phyloP scores from a whole-genome alignment of 1,140 invertebrate genomes.

The Apolygus lucorum region DNA sequence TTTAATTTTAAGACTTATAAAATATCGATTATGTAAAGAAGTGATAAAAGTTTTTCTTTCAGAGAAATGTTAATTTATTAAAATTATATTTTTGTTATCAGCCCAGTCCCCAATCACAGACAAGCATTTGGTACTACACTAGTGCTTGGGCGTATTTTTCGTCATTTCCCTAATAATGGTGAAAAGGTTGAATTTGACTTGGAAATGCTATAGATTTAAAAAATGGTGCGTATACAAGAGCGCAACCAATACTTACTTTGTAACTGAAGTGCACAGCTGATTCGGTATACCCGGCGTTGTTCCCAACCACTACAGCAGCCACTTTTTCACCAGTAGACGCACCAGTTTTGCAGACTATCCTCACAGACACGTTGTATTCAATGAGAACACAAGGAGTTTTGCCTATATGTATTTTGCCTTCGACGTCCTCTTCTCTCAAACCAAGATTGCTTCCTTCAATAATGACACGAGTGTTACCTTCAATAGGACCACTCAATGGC shows the following conservation, averaged over 20 bases:
- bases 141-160: too few relatives aligned
- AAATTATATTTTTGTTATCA: background rate
- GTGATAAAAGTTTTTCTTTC: too few relatives aligned
- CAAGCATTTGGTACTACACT: too few relatives aligned
- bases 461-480: constrained; percentile 90
- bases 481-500: constrained; percentile 85
- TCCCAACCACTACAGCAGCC: constrained; percentile 77
- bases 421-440: constrained; percentile 78
- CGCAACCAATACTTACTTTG: constrained; percentile 46
- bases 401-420: constrained; percentile 83
- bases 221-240: background rate
- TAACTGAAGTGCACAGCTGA: constrained; percentile 84
- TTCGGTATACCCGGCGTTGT: constrained; percentile 78
- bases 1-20: too few relatives aligned
- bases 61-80: too few relatives aligned
- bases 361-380: constrained; percentile 84
- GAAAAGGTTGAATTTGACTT: background rate
- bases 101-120: too few relatives aligned
- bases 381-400: constrained; percentile 78
- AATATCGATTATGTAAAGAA: too few relatives aligned
- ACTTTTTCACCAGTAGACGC: constrained; percentile 59
- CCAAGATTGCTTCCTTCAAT: constrained; percentile 95
- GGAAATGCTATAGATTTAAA: background rate
- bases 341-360: constrained; percentile 79
- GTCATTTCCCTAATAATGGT: too few relatives aligned